Base-by-base conservation (phyloP, 2,888 invertebrate species). In the Drosophila neutralis region DNA sequence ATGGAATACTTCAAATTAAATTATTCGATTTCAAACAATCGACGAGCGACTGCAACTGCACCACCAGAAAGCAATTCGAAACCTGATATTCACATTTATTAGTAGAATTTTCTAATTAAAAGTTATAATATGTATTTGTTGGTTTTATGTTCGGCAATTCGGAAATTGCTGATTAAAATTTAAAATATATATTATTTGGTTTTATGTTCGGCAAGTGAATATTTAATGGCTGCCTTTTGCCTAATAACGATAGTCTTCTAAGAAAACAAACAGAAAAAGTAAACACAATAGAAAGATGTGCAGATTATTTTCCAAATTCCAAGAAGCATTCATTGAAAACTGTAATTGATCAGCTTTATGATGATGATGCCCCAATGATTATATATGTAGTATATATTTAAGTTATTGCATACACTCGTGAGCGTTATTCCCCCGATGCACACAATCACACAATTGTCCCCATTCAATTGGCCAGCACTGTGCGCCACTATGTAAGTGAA, bases 391-490 rank as follows among this genome's bases (percentile, higher is more conserved):
- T 33, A 49, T 40, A 52, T 57, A 29, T 69, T 35, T 15, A 53
- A 58, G 35, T 59, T 51, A 60, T 64, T 61, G 69, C 36, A 65
- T 63, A 78, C 57, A 66, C 63, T 61, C 73, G 67, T 51, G 29
- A 40, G 40, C 33, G 38, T 24, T 33, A 56, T 60, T 69, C 48
- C 60, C 72, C 24, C 36, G 54, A 54, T 29, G 53, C 45, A 62
- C 58, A 58, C 53, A 66, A 53, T 33, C 65, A 36, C 66, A 35
- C 53, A 54, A 70, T 56, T 80, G 70, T 74, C 64, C 66, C 68
- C 53, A 69, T 76, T 45, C 76, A 69, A 71, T 79, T 79, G 79
- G 57, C 45, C 62, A 36, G 77, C 77, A 76, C 74, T 71, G 76
- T 45, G 45, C 59, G 49, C 40, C 35, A 31, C 42, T 45, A 27